Percentiles rank a stretch among this genome's conserved stretches.
phyloP scores from a whole-genome alignment of 2,888 invertebrate genomes.

The Cristatella mucedo region DNA sequence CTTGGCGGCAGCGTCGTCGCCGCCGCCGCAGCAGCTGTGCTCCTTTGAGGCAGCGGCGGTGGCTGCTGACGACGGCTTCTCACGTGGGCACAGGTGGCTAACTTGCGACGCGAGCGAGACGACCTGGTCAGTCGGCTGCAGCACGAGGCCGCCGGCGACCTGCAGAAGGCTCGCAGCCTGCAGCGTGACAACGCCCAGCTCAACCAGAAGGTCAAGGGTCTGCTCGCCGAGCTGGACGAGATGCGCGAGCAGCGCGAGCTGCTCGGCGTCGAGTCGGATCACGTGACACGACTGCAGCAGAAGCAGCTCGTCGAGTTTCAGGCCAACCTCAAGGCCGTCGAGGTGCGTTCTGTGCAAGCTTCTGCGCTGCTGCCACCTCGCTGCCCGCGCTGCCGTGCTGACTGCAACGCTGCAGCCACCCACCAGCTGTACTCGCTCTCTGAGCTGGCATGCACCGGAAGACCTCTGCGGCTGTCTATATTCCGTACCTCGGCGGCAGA shows the following conservation, averaged over 20 bases:
- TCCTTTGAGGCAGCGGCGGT: too few species aligned
- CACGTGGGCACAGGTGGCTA: constrained; percentile 21
- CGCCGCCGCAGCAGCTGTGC: too few species aligned
- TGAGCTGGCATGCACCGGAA: too few species aligned
- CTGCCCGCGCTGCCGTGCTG: too few species aligned
- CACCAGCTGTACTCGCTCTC: too few species aligned
- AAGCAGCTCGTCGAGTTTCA: constrained; percentile 30
- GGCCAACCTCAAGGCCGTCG: constrained; percentile 25
- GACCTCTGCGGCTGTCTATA: too few species aligned
- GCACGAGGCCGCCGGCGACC: constrained; percentile 22
- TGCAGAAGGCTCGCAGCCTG: constrained; percentile 23
- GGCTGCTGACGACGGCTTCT: too few species aligned
- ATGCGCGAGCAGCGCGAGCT: constrained; percentile 29
- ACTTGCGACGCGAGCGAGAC: constrained; percentile 31
- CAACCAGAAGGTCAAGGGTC: constrained; percentile 19
- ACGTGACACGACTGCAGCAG: constrained; percentile 23
- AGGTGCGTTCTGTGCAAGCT: constrained; percentile 21
- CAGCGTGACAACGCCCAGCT: constrained; percentile 34
- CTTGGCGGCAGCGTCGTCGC: too few species aligned
- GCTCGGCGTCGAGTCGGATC: constrained; percentile 26
- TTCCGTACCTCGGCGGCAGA: too few species aligned
- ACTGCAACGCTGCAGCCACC: too few species aligned
- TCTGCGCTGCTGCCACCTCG: background rate
- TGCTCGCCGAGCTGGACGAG: constrained; percentile 34
- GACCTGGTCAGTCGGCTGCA: constrained; percentile 22